Conservation (phyloP, 2,888 invertebrate genomes). For the Molanna angustata region DNA sequence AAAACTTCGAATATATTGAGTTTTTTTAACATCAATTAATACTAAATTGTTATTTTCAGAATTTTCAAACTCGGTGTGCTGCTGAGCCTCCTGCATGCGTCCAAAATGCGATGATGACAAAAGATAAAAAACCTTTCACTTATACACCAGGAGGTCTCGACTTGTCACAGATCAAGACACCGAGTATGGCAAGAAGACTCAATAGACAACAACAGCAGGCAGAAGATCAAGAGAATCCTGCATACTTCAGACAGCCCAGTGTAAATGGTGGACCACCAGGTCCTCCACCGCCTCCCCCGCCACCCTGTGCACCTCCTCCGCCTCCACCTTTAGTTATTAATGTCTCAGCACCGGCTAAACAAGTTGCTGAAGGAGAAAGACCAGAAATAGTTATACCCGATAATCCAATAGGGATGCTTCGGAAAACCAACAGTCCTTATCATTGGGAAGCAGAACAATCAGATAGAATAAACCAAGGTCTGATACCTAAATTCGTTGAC, state of each 20-base stretch:
- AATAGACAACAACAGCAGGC: constrained; percentile 60
- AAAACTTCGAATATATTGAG: too few relatives aligned
- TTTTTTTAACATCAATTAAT: background rate
- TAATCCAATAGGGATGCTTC: constrained; percentile 67
- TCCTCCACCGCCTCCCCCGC: constrained; percentile 50
- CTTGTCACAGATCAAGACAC: constrained; percentile 85
- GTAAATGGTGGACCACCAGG: constrained; percentile 37
- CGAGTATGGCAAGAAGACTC: constrained; percentile 81
- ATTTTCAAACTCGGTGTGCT: constrained; percentile 49
- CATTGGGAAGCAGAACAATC: constrained; percentile 62
- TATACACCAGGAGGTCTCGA: constrained; percentile 93
- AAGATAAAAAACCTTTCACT: constrained; percentile 96
- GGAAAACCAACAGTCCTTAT: constrained; percentile 67
- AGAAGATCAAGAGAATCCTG: constrained; percentile 55
- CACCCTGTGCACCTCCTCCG: constrained; percentile 54
- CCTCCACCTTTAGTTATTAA: constrained; percentile 60
- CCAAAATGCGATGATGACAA: constrained; percentile 92
- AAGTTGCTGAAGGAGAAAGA: constrained; percentile 56
- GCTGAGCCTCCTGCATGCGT: constrained; percentile 83
- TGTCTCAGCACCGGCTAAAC: constrained; percentile 47
- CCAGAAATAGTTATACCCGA: constrained; percentile 74
- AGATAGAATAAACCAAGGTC: constrained; percentile 52
- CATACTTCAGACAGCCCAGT: constrained; percentile 34
- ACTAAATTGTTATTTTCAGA: constrained; percentile 21
- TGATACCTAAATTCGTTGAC: constrained; percentile 49